Base-by-base conservation (phyloP, 1,140 invertebrate genomes). In the Bactericera cockerelli region DNA sequence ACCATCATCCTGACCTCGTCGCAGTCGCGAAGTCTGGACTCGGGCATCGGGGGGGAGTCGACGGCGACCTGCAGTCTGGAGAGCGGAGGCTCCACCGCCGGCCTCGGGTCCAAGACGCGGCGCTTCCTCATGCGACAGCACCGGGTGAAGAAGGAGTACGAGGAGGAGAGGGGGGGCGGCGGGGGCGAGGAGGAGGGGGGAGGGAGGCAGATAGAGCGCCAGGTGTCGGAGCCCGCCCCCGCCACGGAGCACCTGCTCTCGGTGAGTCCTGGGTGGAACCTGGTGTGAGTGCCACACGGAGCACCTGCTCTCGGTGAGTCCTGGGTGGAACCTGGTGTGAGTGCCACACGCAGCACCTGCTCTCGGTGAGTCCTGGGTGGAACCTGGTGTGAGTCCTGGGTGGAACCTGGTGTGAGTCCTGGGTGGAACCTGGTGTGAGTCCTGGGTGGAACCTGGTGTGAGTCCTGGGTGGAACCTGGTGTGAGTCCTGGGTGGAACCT, bases 111-210 rank as follows among this genome's bases (percentile, higher is more conserved):
- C 4, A 80, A 80, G 69, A 68, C 79, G 28, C 75, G 79, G 59
- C 71, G 80, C 13, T 72, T 81, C 24, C 67, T 84, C 1, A 81
- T 81, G 67, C 73, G 82, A 24, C 82, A 84, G 63, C 78, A 77
- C 2, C 71, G 81, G 24, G 77, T 84, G 33, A 83, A 83, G 65
- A 76, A 79, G 26, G 78, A 80, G 63, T 72, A 71, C 62, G 80
- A 81, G 63, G 68, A 70, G 26, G 59, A 61, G 24, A 31, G 33
- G 25, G 59, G 63, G 61, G 36, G 25, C 53, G 31, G 10, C 1
- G 36, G 38, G 11, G 24, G 19, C 11, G 58, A 60, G n/a, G 1
- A 28, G 39, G 16, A 16, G 2, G 57, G 58, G 21, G 16, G 62
- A 16, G 33, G 57, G 53, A 42, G 55, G 55, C n/a, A 61, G 68